Conservation (phyloP, 2,113 vertebrate species). For the Glaucidium brasilianum region DNA sequence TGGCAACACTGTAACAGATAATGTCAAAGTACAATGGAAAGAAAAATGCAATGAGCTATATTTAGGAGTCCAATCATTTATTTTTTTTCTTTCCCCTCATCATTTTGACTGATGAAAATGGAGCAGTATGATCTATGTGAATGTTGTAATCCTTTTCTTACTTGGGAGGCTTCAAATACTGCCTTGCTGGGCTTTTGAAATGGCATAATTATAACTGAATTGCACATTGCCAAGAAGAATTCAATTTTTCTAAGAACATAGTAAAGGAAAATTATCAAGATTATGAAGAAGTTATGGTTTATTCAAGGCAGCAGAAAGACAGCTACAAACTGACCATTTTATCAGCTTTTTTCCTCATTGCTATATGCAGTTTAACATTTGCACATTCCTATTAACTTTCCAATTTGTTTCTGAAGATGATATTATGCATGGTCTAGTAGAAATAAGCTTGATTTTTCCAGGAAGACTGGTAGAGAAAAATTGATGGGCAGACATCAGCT, state of each 20-base stretch:
- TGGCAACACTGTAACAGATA: conserved; percentile 32
- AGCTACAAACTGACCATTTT: not conserved
- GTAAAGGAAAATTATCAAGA: not conserved
- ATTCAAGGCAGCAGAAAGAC: not conserved
- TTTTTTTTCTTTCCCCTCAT: conserved; percentile 8
- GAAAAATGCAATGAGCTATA: not conserved
- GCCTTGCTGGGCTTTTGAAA: conserved; percentile 3
- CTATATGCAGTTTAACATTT: not conserved
- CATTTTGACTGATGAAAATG: conserved; percentile 45
- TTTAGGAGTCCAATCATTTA: not conserved
- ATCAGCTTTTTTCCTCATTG: not conserved
- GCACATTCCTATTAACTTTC: not conserved
- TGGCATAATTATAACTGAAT: not conserved
- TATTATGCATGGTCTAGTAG: not conserved
- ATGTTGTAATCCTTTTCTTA: not conserved
- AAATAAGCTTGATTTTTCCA: not conserved
- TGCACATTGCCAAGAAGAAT: not conserved
- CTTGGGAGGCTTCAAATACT: conserved; percentile 12
- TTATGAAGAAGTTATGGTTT: not conserved
- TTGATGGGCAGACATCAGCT: not conserved
- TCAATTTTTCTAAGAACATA: not conserved
- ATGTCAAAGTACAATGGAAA: conserved; percentile 42
- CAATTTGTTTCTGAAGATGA: not conserved
- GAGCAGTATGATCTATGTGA: not conserved
- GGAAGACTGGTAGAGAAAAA: not conserved